These are phyloP conservation scores for Tetramorium bicarinatum DNA, from an alignment of 2,888 invertebrate genomes.

Conservation along the genomic window DNA sequence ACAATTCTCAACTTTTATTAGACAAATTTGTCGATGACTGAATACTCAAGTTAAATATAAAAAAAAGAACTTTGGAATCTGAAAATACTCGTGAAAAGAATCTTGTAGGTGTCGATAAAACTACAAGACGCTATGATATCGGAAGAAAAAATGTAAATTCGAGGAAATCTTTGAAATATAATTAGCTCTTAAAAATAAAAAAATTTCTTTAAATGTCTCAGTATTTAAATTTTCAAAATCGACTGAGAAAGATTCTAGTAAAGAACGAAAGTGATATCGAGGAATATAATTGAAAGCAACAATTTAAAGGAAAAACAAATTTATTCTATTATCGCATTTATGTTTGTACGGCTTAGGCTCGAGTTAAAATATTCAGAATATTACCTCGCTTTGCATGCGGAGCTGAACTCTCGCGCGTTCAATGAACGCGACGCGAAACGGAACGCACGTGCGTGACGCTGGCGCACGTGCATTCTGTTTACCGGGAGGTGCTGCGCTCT, in stretches of 20 bases:
- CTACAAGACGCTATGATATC: not conserved
- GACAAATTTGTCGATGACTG: not conserved
- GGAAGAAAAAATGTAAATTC: not conserved
- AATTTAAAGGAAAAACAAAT: no score
- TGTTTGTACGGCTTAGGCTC: no score
- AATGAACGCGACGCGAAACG: not conserved
- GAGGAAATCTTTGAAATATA: not conserved
- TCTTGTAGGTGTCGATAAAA: not conserved
- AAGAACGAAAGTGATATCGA: not conserved
- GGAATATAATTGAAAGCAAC: no score
- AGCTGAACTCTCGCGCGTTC: no score
- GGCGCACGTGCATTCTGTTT: not conserved
- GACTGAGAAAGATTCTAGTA: not conserved
- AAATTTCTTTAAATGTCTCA: not conserved
- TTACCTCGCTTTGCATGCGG: no score
- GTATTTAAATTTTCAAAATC: not conserved
- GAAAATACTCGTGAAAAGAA: not conserved
- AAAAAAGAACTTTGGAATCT: not conserved
- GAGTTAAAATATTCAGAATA: no score
- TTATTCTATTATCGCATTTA: no score
- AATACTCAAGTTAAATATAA: not conserved
- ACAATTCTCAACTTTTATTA: not conserved
- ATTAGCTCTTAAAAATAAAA: not conserved
- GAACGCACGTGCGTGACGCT: not conserved
- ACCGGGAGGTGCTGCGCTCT: not conserved